Percentiles rank a stretch among this genome's conserved stretches.
These are phyloP conservation scores for Mus spicilegus DNA, from an alignment of 2,113 vertebrate genomes.

Conservation along the genomic window DNA sequence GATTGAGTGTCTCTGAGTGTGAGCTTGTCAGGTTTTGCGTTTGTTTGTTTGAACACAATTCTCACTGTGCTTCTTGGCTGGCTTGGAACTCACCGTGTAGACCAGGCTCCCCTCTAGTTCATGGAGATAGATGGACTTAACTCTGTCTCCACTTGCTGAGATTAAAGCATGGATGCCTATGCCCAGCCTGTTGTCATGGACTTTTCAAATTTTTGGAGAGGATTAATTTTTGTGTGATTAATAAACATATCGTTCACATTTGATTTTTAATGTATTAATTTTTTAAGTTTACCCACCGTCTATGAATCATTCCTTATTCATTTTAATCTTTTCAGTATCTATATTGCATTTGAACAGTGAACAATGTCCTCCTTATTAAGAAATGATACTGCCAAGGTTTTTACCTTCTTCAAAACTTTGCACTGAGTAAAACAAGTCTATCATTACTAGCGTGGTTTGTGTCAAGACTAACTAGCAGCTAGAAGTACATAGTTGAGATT, in stretches of 20 bases:
- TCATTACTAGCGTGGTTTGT: not conserved
- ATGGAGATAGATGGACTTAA: not conserved
- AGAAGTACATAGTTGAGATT: not conserved
- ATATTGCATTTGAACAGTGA: not conserved
- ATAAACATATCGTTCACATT: not conserved
- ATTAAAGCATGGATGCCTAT: not conserved
- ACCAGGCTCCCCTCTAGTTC: too few relatives aligned
- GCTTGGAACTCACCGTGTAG: too few relatives aligned
- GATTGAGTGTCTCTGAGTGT: too few relatives aligned
- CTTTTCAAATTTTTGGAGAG: not conserved
- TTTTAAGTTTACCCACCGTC: not conserved
- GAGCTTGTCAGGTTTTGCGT: too few relatives aligned
- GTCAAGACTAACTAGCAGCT: not conserved
- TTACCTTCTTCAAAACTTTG: not conserved
- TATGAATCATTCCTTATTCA: not conserved
- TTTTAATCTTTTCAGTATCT: not conserved
- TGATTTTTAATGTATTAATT: too few relatives aligned
- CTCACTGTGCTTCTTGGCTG: too few relatives aligned
- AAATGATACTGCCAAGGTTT: not conserved
- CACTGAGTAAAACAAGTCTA: not conserved
- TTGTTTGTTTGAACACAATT: too few relatives aligned
- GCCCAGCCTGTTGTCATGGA: not conserved
- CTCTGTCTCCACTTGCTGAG: not conserved
- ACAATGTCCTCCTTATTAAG: not conserved
- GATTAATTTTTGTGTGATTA: not conserved